A percentile compares a stretch with the other conserved stretches of the same genome.
Conservation (phyloP, 2,797 vertebrate genomes). For the Hyperoplus lanceolatus region DNA sequence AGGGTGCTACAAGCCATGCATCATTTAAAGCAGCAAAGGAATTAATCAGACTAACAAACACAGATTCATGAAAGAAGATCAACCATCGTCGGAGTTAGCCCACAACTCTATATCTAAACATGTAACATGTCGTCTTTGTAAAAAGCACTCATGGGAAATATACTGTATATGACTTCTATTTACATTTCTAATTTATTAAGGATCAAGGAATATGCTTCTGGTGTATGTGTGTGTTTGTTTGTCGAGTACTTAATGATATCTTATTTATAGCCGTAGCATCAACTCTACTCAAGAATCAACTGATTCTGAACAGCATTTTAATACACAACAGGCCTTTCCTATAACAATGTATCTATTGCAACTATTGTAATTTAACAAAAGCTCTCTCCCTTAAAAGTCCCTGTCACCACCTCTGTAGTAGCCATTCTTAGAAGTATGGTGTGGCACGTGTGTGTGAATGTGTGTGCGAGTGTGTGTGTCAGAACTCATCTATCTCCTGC, state of each 20-base stretch:
- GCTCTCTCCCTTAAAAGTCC: conserved; percentile 51
- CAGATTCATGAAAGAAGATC: conserved; percentile 53
- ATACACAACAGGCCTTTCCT: conserved; percentile 41
- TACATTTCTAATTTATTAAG: conserved; percentile 51
- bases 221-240: conserved; percentile 31
- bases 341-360: conserved; percentile 55
- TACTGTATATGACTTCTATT: conserved; percentile 30
- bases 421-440: conserved; percentile 68
- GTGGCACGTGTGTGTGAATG: conserved; percentile 17
- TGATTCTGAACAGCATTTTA: conserved; percentile 28
- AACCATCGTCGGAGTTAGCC: conserved; percentile 34
- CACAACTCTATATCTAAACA: conserved; percentile 53
- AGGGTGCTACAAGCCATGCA: conserved; percentile 51
- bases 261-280: conserved; percentile 7
- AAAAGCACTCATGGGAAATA: conserved; percentile 25
- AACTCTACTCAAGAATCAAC: conserved; percentile 18
- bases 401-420: conserved; percentile 43
- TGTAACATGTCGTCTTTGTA: conserved; percentile 20
- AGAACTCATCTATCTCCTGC: conserved; percentile 78
- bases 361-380: conserved; percentile 35
- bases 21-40: conserved; percentile 70
- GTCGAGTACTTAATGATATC: conserved; percentile 13
- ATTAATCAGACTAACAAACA: conserved; percentile 61
- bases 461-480: conserved; percentile 50
- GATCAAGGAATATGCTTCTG: conserved; percentile 19